Percentiles rank a stretch among this genome's conserved stretches.
Conservation (phyloP, 2,888 invertebrate genomes). For the Dasypolia templi region DNA sequence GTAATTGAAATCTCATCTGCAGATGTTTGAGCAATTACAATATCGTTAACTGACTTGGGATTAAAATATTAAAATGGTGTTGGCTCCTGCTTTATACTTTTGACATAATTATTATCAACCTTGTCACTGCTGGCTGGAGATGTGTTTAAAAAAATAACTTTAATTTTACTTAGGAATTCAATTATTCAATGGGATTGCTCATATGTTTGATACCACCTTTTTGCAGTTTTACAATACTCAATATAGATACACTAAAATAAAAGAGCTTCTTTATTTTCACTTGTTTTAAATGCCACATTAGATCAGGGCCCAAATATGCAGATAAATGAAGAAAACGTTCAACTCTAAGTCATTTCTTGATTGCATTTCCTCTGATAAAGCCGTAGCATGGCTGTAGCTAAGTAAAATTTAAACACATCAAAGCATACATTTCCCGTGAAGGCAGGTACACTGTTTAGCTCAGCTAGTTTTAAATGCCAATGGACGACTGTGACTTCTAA, state of each 20-base stretch:
- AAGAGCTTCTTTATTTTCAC: too few relatives aligned
- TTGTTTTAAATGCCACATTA: neutral
- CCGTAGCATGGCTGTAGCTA: neutral
- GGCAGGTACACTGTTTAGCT: constrained; percentile 20
- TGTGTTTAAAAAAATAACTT: neutral
- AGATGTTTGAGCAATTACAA: constrained; percentile 58
- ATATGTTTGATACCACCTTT: neutral
- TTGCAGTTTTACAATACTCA: neutral
- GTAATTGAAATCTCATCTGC: constrained; percentile 79
- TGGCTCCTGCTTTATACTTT: neutral
- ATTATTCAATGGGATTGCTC: neutral
- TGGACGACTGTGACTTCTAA: constrained; percentile 42
- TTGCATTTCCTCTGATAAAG: constrained; percentile 8
- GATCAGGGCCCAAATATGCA: neutral
- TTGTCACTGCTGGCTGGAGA: neutral
- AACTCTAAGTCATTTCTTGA: constrained; percentile 13
- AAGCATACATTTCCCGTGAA: constrained; percentile 28
- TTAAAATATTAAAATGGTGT: constrained; percentile 37
- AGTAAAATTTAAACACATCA: constrained; percentile 21
- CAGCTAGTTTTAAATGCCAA: constrained; percentile 34
- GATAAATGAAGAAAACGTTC: neutral
- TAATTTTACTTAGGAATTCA: neutral
- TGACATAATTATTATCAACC: neutral
- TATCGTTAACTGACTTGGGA: constrained; percentile 31
- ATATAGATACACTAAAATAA: neutral